Conservation (phyloP, 2,888 invertebrate species). For the Thyatira batis region DNA sequence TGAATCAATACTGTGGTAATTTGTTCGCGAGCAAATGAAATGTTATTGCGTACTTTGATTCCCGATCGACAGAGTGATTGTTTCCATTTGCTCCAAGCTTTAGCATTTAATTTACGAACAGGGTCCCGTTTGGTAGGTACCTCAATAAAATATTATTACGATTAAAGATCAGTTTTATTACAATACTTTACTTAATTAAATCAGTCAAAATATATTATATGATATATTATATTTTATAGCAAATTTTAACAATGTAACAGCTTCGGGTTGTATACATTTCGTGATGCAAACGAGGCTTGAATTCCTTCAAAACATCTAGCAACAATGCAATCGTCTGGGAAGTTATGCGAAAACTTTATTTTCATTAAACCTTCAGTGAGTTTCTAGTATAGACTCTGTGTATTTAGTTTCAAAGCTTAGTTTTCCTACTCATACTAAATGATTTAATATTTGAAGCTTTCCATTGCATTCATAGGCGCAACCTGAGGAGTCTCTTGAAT, state of each 20-base stretch:
- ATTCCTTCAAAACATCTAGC: slow-evolving; percentile 20
- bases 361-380: background rate
- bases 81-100: slow-evolving; percentile 11
- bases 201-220: too few species aligned
- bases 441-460: background rate
- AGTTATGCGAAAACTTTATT: slow-evolving; percentile 36
- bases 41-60: slow-evolving; percentile 48
- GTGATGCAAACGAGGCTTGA: slow-evolving; percentile 7
- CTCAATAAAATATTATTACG: too few species aligned
- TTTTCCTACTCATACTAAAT: background rate
- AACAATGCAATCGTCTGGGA: slow-evolving; percentile 46
- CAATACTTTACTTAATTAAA: too few species aligned
- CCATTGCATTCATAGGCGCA: slow-evolving; percentile 4
- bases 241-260: background rate
- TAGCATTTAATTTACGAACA: background rate
- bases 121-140: background rate
- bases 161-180: too few species aligned
- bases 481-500: background rate
- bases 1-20: slow-evolving; percentile 42
- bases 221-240: too few species aligned
- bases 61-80: slow-evolving; percentile 24
- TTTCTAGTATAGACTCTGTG: background rate
- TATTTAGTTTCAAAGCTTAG: background rate
- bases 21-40: slow-evolving; percentile 45
- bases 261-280: background rate